Conservation (phyloP, 2,888 invertebrate species). For the Leptopilina syphax region DNA sequence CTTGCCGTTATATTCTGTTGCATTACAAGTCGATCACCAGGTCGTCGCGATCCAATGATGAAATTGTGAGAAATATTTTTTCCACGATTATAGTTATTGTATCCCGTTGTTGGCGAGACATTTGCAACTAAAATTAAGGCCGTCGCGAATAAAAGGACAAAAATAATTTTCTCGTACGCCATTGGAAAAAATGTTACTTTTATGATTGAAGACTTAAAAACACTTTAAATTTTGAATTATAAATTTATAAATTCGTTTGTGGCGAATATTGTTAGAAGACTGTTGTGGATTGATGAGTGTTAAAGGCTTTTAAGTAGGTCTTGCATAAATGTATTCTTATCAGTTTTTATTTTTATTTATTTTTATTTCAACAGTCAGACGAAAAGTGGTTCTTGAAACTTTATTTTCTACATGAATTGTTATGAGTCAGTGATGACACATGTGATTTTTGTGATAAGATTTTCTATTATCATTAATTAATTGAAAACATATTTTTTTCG, state of each 20-base stretch:
- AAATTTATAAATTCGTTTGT: background rate
- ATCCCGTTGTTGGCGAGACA: background rate
- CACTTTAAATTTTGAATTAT: no score
- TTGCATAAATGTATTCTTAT: background rate
- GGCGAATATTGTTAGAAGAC: background rate
- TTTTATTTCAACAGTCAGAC: background rate
- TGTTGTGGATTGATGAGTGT: background rate
- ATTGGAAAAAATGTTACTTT: background rate
- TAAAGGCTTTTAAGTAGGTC: background rate
- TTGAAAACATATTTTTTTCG: no score
- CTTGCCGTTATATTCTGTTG: constrained; percentile 62
- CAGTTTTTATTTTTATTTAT: background rate
- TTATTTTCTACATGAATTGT: no score
- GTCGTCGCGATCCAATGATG: constrained; percentile 59
- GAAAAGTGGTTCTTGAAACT: no score
- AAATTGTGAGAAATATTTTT: constrained; percentile 59
- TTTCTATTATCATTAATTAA: no score
- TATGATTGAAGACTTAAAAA: background rate
- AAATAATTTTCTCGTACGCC: background rate
- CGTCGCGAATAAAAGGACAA: background rate
- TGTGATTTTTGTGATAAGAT: no score
- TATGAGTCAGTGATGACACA: no score
- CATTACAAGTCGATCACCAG: constrained; percentile 61
- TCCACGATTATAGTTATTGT: background rate
- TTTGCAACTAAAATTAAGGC: background rate